phyloP scores from a whole-genome alignment of 1,140 invertebrate genomes.

The Lanistes nyassanus region DNA sequence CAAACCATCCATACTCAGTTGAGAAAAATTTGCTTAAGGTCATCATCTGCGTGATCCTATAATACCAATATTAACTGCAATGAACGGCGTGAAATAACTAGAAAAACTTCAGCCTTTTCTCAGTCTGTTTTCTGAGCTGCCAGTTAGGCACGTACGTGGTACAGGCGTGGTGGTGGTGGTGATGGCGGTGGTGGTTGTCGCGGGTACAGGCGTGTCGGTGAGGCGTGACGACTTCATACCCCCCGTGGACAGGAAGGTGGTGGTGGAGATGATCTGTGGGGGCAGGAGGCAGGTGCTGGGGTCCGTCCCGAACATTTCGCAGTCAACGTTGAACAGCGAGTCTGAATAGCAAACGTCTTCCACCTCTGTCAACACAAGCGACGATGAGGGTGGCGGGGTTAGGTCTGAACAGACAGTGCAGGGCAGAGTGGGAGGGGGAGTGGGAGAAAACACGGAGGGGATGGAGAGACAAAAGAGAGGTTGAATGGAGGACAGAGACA shows the following conservation, averaged over 20 bases:
- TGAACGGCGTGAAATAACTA: too few relatives aligned
- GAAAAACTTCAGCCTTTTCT: too few relatives aligned
- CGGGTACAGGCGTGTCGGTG: background rate
- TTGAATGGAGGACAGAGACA: background rate
- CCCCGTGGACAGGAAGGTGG: background rate
- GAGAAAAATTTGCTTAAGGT: too few relatives aligned
- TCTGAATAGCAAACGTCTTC: constrained; percentile 2
- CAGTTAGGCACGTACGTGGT: too few relatives aligned
- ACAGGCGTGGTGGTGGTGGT: background rate
- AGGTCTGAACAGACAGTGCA: background rate
- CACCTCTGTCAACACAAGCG: background rate
- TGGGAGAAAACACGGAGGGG: background rate
- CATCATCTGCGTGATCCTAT: too few relatives aligned
- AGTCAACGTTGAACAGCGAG: constrained; percentile 14
- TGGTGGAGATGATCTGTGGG: background rate
- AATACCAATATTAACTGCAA: too few relatives aligned
- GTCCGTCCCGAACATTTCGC: constrained; percentile 10
- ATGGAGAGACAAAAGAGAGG: background rate
- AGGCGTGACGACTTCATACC: background rate
- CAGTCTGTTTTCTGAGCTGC: too few relatives aligned
- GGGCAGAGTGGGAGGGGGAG: background rate
- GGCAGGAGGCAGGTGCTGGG: constrained; percentile 9
- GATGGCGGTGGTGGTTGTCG: background rate
- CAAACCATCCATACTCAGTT: too few relatives aligned
- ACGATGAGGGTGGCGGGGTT: background rate